Evolutionary conservation across 2,113 vertebrate species (phyloP).

Genomic region (Elanoides forficatus): DNA sequence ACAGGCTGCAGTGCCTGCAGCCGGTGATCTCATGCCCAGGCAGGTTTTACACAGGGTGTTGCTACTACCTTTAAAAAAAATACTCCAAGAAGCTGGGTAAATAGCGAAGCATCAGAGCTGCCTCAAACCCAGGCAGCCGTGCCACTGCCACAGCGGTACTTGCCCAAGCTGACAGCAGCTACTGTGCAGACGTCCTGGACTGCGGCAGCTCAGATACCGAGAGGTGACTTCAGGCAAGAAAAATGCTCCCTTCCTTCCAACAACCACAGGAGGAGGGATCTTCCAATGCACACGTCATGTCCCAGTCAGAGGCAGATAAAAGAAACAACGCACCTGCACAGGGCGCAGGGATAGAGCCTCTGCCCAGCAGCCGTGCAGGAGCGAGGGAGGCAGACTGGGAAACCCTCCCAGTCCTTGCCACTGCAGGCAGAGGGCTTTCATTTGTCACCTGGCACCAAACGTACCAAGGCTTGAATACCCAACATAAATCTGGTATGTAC

Average conservation of each 20-base stretch:
- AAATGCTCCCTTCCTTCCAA: constrained; percentile 26
- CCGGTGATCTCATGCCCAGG: accelerated
- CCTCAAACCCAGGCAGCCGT: not conserved
- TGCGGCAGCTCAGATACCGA: accelerated
- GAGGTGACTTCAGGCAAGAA: constrained; percentile 10
- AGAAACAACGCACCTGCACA: not conserved
- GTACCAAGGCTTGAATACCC: not conserved
- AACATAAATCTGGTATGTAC: not conserved
- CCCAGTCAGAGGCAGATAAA: not conserved
- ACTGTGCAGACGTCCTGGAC: not conserved
- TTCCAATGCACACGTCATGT: not conserved
- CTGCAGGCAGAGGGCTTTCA: not conserved
- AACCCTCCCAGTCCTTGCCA: not conserved
- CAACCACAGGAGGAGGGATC: not conserved
- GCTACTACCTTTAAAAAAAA: not conserved
- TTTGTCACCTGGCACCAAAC: not conserved
- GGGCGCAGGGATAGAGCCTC: not conserved
- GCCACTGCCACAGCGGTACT: not conserved
- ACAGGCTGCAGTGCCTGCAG: not conserved
- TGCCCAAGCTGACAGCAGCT: not conserved
- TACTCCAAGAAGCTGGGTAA: not conserved
- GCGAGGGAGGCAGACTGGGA: accelerated
- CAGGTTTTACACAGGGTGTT: not conserved
- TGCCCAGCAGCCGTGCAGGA: not conserved
- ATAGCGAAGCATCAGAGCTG: not conserved